Evolutionary conservation across 2,797 vertebrate species (phyloP), one percentile per base, ranked within the genome.

Genomic region (Calcarius lapponicus): DNA sequence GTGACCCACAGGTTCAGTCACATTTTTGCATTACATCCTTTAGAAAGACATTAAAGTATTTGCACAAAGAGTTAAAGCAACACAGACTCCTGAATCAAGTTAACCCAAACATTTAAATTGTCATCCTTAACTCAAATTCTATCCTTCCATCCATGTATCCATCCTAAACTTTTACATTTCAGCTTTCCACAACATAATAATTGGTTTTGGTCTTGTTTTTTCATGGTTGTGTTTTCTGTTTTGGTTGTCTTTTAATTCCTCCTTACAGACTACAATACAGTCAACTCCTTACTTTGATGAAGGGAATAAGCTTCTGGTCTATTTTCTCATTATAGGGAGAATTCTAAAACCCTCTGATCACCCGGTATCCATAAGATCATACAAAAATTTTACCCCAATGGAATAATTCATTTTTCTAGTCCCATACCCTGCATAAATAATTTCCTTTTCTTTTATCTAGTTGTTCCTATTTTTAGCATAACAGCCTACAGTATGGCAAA

Each of bases 21-120:
- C 12, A 10, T 48, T 45, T 69, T 90, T 61, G 4, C 26, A 25
- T 74, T 54, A 9, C 3, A 36, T 9, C 7, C 73, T 76, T 88
- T 22, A 60, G 36, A 66, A 94, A 11, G 13, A n/a, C 2, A 42
- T 25, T 43, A 15, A 53, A 48, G 2, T 26, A 10, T 38, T 50
- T 14, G 3, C 15, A 70, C 21, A 74, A 50, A 36, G 7, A 64
- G 2, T 50, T 75, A 28, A 64, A 71, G 10, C 7, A 48, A 22
- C 17, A 20, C 2, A 31, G 13, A 32, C 7, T 62, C 3, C 24
- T 61, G 1, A 8, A 17, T 0, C 0, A 6, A 61, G 28, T 3
- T 56, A 42, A 92, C 34, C 0, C 17, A 80, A 57, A 28, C 4
- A 58, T 61, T 65, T 86, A 24, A 83, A n/a, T 10, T 26, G 6